Base-by-base conservation (phyloP, 2,888 invertebrate genomes). In the Hyposoter didymator region DNA sequence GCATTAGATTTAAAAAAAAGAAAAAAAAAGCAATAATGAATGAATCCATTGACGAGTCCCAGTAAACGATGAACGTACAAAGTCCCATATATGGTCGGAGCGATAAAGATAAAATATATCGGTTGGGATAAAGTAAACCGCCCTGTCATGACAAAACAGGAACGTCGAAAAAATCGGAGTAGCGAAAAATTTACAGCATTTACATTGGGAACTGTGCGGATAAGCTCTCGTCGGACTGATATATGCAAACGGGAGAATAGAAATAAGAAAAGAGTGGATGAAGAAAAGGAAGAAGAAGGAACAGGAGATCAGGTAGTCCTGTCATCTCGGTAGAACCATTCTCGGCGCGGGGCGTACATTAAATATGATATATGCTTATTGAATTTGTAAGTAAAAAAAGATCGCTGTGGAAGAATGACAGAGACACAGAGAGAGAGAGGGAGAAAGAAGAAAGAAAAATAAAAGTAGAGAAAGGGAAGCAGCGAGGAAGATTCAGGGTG, bases 331-430 rank as follows among this genome's bases (percentile, higher is more conserved):
- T 84, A 84, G 85, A 89, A 90, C 89, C 88, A 90, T 90, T 89
- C 88, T 82, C 87, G 88, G 88, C 90, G 91, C 90, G 89, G 89
- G 89, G 89, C 90, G 89, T 90, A 89, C 92, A 91, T 93, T 93
- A 92, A 93, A 92, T 91, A 91, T 93, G 93, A 93, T 93, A 92
- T 92, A 93, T 91, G 92, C 91, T 93, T 93, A 92, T 93, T 92
- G 92, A 93, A 93, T 91, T 93, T 92, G 92, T 91, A 91, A 92
- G 92, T 91, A 91, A 92, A 10, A 64, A 32, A 49, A 49, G 39
- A 92, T 91, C 89, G 91, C 88, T 89, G 87, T 85, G 47, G 89
- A 89, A 87, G 89, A 67, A 45, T 35, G 64, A 64, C 64, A 88
- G 87, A 75, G 73, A 45, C 76, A 79, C 70, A 39, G 32, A 74